Base-by-base conservation (phyloP, 2,797 vertebrate species). In the Sebastes hopkinsi region DNA sequence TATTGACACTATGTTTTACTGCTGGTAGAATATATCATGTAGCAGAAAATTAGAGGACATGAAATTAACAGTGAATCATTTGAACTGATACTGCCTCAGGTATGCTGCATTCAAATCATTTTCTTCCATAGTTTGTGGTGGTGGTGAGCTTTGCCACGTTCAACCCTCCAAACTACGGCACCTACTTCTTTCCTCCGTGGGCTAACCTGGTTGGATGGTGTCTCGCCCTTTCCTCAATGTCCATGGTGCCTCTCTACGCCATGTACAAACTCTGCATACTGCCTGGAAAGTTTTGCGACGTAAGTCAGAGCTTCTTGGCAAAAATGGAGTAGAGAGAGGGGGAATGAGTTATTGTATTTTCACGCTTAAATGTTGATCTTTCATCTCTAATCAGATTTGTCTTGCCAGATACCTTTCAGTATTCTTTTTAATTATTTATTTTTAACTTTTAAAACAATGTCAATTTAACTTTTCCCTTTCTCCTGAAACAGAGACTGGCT, bases 131-230 rank as follows among this genome's bases (percentile, higher is more conserved):
- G 97, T 97, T 97, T 50, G 97, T 98, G 94, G 97, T 98, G 9
- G 96, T 97, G 66, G 95, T 97, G 82, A 98, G 97, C 86, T 95
- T 98, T 61, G 96, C 96, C 42, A 97, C 96, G 1, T 97, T 96
- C 88, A 95, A 96, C 85, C 96, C 97, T 5, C 97, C 97, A 0
- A 96, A 91, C 86, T 98, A 98, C 0, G 97, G 96, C 61, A 80
- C 94, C 77, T 98, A 98, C 80, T 73, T 81, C 64, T 98, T 98
- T 83, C 97, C 97, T 3, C 90, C 86, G 4, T 98, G 97, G 97
- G 97, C 97, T 25, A 98, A 96, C 56, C 86, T 92, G 64, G 78
- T 97, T 64, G 97, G 97, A 18, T 98, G 97, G 97, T 95, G 96
- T 85, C 89, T 98, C 56, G 97, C 97, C 67, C 90, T 96, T 5